Evolutionary conservation across 1,140 invertebrate genomes (phyloP).

Genomic region (Anastrepha ludens): DNA sequence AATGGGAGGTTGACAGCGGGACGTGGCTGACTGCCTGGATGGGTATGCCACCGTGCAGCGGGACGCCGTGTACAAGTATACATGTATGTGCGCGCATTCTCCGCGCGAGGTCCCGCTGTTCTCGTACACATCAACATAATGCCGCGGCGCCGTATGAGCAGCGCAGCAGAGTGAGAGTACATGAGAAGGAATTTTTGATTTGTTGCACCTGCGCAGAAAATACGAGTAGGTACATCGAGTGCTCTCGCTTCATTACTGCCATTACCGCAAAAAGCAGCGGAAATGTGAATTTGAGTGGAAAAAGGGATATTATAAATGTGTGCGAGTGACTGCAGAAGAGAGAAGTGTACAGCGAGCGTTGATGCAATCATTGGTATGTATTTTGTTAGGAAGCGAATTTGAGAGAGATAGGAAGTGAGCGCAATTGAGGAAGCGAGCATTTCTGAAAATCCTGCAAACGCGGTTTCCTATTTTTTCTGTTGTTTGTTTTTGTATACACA

Average conservation of each 20-base stretch:
- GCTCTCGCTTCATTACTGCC: neutral
- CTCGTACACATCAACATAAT: neutral
- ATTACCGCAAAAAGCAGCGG: too few relatives aligned
- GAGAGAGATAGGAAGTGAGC: neutral
- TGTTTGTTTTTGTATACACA: conserved; percentile 50
- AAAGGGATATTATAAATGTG: neutral
- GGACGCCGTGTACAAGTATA: neutral
- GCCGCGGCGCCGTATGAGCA: neutral
- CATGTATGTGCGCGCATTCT: neutral
- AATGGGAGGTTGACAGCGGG: neutral
- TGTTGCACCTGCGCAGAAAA: conserved; percentile 42
- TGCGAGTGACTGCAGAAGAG: neutral
- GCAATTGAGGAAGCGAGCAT: neutral
- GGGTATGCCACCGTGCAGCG: conserved; percentile 32
- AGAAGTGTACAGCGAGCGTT: too few relatives aligned
- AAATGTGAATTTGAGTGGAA: neutral
- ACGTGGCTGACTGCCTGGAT: neutral
- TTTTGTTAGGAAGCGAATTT: too few relatives aligned
- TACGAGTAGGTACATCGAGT: neutral
- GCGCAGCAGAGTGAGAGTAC: neutral
- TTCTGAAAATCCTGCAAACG: conserved; percentile 10
- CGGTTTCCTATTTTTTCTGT: neutral
- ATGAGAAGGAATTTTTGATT: neutral
- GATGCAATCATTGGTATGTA: too few relatives aligned
- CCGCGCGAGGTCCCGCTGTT: neutral